Percentiles rank a stretch among this genome's conserved stretches.
These are phyloP conservation scores for Nilaparvata lugens DNA, from an alignment of 1,140 invertebrate genomes.

Conservation along the genomic window DNA sequence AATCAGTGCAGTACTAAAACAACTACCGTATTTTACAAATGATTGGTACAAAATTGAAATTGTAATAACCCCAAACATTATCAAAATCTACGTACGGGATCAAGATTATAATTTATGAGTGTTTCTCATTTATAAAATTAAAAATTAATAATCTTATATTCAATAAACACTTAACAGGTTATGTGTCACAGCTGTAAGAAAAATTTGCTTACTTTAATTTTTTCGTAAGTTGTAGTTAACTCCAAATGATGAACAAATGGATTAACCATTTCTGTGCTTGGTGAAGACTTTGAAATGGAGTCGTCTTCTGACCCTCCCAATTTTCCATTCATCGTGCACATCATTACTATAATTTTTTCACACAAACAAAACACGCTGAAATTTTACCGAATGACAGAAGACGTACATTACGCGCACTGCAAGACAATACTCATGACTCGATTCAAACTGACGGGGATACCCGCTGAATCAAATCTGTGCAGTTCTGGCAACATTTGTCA, in stretches of 20 bases:
- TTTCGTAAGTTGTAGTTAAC: conserved; percentile 71
- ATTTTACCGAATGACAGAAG: background rate
- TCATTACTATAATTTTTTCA: background rate
- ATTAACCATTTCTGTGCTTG: conserved; percentile 48
- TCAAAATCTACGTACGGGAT: too few species aligned
- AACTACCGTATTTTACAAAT: too few species aligned
- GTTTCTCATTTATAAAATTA: too few species aligned
- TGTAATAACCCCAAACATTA: too few species aligned
- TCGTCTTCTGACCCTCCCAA: background rate
- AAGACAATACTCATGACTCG: background rate
- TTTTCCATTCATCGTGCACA: background rate
- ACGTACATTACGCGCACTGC: background rate
- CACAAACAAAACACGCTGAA: background rate
- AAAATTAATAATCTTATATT: too few species aligned
- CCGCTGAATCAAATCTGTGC: background rate
- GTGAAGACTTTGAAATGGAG: background rate
- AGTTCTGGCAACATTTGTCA: too few species aligned
- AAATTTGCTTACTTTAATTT: conserved; percentile 60
- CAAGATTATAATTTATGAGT: too few species aligned
- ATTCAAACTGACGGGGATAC: background rate
- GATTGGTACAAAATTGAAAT: too few species aligned
- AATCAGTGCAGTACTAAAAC: too few species aligned
- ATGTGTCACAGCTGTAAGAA: too few species aligned
- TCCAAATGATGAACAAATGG: conserved; percentile 77
- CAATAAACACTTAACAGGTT: too few species aligned